phyloP scores from a whole-genome alignment of 2,113 vertebrate species.

The Daubentonia madagascariensis region DNA sequence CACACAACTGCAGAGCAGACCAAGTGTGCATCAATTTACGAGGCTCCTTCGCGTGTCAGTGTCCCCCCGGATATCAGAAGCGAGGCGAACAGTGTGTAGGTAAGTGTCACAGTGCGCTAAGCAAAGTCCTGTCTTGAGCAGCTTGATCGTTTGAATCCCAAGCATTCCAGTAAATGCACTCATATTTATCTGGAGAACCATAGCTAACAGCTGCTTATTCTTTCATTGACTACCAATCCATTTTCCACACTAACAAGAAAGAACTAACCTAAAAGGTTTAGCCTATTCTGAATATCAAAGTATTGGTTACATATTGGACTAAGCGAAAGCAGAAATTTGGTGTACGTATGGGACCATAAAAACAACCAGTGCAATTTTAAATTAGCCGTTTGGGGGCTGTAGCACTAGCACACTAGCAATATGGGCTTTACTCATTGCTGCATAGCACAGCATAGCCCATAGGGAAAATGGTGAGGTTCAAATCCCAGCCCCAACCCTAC shows the following conservation, averaged over 20 bases:
- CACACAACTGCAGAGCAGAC: conserved; percentile 90
- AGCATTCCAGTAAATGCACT: background rate
- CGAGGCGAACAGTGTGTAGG: conserved; percentile 93
- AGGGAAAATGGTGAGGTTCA: background rate
- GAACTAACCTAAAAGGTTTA: background rate
- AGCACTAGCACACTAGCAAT: background rate
- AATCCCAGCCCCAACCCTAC: background rate
- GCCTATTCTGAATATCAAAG: background rate
- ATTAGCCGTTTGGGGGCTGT: background rate
- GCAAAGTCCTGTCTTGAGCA: background rate
- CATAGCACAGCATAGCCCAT: background rate
- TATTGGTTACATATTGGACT: background rate
- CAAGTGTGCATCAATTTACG: conserved; percentile 94
- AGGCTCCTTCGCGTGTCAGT: conserved; percentile 94
- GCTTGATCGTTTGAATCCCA: background rate
- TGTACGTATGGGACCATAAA: background rate
- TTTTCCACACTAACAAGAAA: conserved; percentile 20
- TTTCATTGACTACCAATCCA: background rate
- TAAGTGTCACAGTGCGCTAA: conserved; percentile 77
- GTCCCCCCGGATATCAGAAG: conserved; percentile 91
- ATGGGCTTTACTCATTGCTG: background rate
- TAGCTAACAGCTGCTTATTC: background rate
- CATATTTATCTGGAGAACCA: background rate
- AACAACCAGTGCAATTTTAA: background rate
- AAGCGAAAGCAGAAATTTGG: background rate